Conservation (phyloP, 1,140 invertebrate species). For the Heliconius himera region DNA sequence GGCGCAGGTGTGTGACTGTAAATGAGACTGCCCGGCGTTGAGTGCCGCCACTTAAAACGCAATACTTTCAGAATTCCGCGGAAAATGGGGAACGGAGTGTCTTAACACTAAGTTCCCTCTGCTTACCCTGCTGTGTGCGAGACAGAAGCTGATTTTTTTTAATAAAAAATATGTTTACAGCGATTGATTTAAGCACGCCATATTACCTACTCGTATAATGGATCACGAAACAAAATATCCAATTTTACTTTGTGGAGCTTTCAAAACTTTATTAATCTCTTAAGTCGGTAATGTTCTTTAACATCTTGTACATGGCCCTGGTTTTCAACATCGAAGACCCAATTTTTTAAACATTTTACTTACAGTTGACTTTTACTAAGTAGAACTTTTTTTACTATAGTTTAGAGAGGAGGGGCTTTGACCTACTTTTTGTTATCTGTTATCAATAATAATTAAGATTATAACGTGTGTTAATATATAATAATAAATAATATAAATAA, state of each 20-base stretch:
- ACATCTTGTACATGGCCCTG: not conserved
- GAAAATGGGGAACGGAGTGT: too few species aligned
- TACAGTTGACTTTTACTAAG: not conserved
- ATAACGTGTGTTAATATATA: too few species aligned
- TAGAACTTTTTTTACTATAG: not conserved
- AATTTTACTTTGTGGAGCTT: conserved; percentile 19
- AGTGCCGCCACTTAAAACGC: too few species aligned
- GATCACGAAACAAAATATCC: conserved; percentile 13
- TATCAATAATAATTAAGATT: too few species aligned
- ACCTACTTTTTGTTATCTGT: too few species aligned
- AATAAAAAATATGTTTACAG: not conserved
- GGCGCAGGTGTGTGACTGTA: too few species aligned
- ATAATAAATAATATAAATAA: too few species aligned
- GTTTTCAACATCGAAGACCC: not conserved
- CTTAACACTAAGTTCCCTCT: too few species aligned
- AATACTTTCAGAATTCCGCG: too few species aligned
- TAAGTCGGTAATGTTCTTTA: conserved; percentile 17
- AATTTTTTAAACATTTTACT: not conserved
- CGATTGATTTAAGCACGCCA: conserved; percentile 12
- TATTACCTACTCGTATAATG: not conserved
- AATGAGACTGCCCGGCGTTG: too few species aligned
- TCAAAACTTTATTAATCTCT: conserved; percentile 21
- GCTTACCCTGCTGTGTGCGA: too few species aligned
- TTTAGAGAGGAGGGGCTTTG: not conserved
- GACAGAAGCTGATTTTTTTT: too few species aligned